These are phyloP conservation scores for Formicarius rufipectus DNA, from an alignment of 2,113 vertebrate species.

Conservation along the genomic window DNA sequence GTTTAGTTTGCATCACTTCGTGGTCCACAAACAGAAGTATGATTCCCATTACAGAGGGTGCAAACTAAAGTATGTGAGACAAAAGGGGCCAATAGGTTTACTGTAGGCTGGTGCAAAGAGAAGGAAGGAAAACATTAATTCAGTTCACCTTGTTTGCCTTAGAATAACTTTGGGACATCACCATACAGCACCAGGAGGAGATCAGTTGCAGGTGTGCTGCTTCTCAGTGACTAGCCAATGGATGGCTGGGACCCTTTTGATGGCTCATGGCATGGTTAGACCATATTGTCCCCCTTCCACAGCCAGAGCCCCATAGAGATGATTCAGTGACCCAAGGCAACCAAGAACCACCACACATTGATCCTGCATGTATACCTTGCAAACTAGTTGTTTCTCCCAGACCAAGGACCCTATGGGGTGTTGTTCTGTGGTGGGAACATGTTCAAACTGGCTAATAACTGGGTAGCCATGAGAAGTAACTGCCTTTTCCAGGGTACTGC, in stretches of 20 bases:
- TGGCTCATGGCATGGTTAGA: background rate
- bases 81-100: background rate
- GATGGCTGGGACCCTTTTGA: background rate
- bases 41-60: background rate
- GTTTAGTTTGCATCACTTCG: background rate
- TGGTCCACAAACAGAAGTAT: background rate
- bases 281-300: background rate
- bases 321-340: background rate
- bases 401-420: background rate
- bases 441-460: background rate
- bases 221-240: background rate
- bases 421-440: background rate
- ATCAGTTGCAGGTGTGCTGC: background rate
- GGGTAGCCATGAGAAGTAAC: background rate
- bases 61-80: background rate
- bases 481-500: slow-evolving; percentile 6
- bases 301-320: background rate
- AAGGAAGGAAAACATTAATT: background rate
- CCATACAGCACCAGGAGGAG: background rate
- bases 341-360: accelerated
- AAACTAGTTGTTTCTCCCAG: background rate
- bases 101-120: background rate
- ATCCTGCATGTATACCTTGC: background rate
- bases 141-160: background rate
- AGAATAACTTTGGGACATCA: background rate